phyloP scores from a whole-genome alignment of 2,888 invertebrate genomes.

The Alcis repandata region DNA sequence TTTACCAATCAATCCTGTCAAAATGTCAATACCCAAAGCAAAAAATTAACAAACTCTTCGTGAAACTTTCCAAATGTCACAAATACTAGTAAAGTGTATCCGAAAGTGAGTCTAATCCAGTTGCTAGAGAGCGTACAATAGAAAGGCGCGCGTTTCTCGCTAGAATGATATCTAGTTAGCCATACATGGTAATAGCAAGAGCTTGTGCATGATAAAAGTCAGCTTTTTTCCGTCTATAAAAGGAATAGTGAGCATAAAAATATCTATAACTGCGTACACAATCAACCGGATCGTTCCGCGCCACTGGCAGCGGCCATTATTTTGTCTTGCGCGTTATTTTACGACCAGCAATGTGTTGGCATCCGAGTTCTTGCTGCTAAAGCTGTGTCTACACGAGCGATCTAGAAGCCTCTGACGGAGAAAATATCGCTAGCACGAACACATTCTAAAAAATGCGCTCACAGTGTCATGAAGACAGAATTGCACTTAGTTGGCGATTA shows the following conservation, averaged over 20 bases:
- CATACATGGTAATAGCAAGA: slow-evolving; percentile 56
- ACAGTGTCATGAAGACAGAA: background rate
- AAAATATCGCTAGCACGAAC: background rate
- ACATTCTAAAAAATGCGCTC: background rate
- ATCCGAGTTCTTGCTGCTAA: slow-evolving; percentile 41
- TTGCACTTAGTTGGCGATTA: slow-evolving; percentile 1
- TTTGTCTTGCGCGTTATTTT: slow-evolving; percentile 61
- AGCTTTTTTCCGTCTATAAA: slow-evolving; percentile 57
- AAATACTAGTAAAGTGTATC: slow-evolving; percentile 1
- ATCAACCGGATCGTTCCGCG: slow-evolving; percentile 77
- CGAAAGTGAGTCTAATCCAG: slow-evolving; percentile 18
- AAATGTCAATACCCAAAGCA: slow-evolving; percentile 46
- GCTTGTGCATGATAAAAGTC: slow-evolving; percentile 58
- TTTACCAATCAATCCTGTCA: slow-evolving; percentile 45
- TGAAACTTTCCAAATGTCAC: slow-evolving; percentile 25
- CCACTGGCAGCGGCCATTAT: slow-evolving; percentile 73
- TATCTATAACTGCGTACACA: slow-evolving; percentile 68
- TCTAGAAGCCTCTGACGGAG: background rate
- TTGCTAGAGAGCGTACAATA: slow-evolving; percentile 26
- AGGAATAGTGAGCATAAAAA: slow-evolving; percentile 57
- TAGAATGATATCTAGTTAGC: slow-evolving; percentile 49
- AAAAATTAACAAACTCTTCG: slow-evolving; percentile 39
- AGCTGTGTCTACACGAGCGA: slow-evolving; percentile 26
- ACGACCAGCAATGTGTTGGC: slow-evolving; percentile 49
- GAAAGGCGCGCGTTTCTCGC: slow-evolving; percentile 37